Conservation (phyloP, 2,113 vertebrate genomes). For the Equus quagga region DNA sequence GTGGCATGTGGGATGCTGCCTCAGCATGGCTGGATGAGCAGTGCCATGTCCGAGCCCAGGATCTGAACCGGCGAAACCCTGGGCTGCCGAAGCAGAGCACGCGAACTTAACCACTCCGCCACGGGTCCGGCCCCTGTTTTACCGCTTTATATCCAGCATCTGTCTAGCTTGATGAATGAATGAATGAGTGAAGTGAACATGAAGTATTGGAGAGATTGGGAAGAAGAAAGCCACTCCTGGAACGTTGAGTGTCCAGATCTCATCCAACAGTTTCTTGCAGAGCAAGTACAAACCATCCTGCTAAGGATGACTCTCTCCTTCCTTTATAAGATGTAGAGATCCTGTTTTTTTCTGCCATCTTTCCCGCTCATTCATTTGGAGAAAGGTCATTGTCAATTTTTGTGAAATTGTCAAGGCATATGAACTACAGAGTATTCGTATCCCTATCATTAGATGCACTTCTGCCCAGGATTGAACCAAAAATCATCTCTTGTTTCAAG, state of each 20-base stretch:
- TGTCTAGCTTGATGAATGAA: background rate
- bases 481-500: background rate
- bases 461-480: background rate
- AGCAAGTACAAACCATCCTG: background rate
- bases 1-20: too few relatives aligned
- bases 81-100: too few relatives aligned
- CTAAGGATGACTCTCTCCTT: background rate
- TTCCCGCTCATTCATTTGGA: conserved; percentile 10
- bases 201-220: background rate
- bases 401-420: conserved; percentile 5
- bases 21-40: too few relatives aligned
- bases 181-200: background rate
- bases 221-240: background rate
- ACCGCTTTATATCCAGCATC: background rate
- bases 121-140: background rate
- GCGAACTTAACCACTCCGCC: too few relatives aligned
- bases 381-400: background rate
- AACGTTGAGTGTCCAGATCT: background rate
- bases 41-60: too few relatives aligned
- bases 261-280: background rate
- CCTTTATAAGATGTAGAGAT: conserved; percentile 31
- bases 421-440: background rate
- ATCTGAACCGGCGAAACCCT: too few relatives aligned
- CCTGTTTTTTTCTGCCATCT: background rate
- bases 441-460: background rate